Percentiles rank a stretch among this genome's conserved stretches.
These are phyloP conservation scores for Operophtera brumata DNA, from an alignment of 2,888 invertebrate species.

Conservation along the genomic window DNA sequence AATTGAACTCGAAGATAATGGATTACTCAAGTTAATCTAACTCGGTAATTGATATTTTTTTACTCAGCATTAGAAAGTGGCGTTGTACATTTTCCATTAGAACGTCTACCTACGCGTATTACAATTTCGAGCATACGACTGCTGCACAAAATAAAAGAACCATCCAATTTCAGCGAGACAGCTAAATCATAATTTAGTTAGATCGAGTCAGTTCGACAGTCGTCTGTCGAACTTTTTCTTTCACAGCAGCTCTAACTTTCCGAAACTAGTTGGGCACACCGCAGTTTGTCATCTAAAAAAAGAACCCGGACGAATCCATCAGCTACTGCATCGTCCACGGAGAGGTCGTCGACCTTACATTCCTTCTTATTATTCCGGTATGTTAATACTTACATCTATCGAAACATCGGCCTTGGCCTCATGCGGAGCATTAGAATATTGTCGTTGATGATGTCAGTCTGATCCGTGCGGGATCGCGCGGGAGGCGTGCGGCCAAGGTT, in stretches of 20 bases:
- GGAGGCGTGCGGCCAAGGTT: conserved; percentile 73
- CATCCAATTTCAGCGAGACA: conserved; percentile 45
- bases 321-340: conserved; percentile 52
- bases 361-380: conserved; percentile 68
- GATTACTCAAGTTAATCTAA: conserved; percentile 23
- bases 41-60: conserved; percentile 31
- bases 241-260: conserved; percentile 39
- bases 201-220: conserved; percentile 27
- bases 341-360: conserved; percentile 69
- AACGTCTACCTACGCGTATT: conserved; percentile 55
- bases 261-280: conserved; percentile 49
- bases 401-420: conserved; percentile 64
- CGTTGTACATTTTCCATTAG: conserved; percentile 49
- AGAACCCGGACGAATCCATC: conserved; percentile 61
- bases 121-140: conserved; percentile 47
- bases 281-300: conserved; percentile 62
- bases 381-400: conserved; percentile 52
- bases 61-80: conserved; percentile 55
- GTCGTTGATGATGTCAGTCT: conserved; percentile 67
- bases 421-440: conserved; percentile 45
- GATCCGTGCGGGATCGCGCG: conserved; percentile 58
- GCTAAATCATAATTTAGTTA: conserved; percentile 45
- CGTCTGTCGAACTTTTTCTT: conserved; percentile 36
- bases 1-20: conserved; percentile 17
- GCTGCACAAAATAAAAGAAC: conserved; percentile 40